Evolutionary conservation across 2,113 vertebrate genomes (phyloP).

Genomic region (Nerophis lumbriciformis): DNA sequence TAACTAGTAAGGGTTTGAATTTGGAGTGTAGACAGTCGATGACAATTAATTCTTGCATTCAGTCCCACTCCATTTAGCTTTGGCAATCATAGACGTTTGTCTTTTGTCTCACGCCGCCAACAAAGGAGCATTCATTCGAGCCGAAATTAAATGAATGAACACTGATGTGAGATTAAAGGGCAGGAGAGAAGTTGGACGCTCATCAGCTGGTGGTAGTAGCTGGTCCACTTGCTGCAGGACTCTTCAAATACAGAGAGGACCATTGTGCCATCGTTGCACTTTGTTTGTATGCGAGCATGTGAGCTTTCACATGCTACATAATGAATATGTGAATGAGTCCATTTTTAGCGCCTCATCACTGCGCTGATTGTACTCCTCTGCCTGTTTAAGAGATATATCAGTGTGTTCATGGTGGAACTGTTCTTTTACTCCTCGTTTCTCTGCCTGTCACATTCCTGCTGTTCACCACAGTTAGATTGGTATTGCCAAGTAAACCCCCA

Average conservation of each 20-base stretch:
- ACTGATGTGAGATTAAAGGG: slow-evolving; percentile 15
- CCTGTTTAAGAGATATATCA: slow-evolving; percentile 6
- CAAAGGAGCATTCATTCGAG: slow-evolving; percentile 37
- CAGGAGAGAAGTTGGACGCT: slow-evolving; percentile 27
- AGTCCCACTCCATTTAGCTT: slow-evolving; percentile 22
- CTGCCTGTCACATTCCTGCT: slow-evolving; percentile 49
- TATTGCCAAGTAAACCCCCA: not conserved
- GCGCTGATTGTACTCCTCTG: slow-evolving; percentile 16
- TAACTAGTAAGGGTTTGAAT: no score
- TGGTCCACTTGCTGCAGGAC: slow-evolving; percentile 16
- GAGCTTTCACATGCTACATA: slow-evolving; percentile 6
- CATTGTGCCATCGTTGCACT: slow-evolving; percentile 19
- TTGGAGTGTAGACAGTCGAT: not conserved
- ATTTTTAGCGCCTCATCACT: slow-evolving; percentile 1
- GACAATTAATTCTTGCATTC: not conserved
- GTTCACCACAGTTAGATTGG: slow-evolving; percentile 10
- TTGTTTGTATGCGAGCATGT: slow-evolving; percentile 2
- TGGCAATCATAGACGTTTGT: slow-evolving; percentile 24
- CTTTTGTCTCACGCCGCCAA: slow-evolving; percentile 16
- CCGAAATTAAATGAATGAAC: slow-evolving; percentile 13
- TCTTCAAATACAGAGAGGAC: slow-evolving; percentile 19
- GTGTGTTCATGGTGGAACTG: slow-evolving; percentile 17
- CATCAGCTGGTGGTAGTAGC: slow-evolving; percentile 31
- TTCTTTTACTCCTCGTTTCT: slow-evolving; percentile 23
- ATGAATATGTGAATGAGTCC: not conserved